Percentiles rank a stretch among this genome's conserved stretches.
phyloP scores from a whole-genome alignment of 2,797 vertebrate genomes.

The Emydoidea blandingii region DNA sequence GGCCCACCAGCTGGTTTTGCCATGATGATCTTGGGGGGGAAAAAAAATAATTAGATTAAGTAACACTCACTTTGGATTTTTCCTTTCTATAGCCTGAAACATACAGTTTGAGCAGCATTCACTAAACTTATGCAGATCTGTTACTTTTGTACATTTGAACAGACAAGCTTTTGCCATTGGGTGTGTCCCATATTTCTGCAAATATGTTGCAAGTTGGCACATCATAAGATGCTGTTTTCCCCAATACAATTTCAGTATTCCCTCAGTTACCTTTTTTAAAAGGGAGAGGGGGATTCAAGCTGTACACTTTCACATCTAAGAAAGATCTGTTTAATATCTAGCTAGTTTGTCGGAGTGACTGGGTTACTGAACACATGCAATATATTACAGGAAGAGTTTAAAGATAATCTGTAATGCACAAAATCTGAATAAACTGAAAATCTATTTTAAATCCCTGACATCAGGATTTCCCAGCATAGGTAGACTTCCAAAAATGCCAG shows the following conservation, averaged over 20 bases:
- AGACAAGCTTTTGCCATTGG: neutral
- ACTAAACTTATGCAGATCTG: constrained; percentile 17
- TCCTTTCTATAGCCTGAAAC: no score
- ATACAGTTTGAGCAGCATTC: neutral
- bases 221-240: neutral
- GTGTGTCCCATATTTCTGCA: neutral
- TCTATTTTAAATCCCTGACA: neutral
- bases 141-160: neutral
- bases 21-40: constrained; percentile 90
- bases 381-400: neutral
- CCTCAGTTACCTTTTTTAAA: neutral
- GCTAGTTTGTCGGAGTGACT: neutral
- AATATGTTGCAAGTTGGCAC: neutral
- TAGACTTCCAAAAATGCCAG: neutral
- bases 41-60: neutral
- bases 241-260: neutral
- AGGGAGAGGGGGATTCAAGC: neutral
- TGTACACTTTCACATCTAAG: neutral
- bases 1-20: constrained; percentile 93
- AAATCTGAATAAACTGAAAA: neutral
- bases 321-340: neutral
- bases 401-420: neutral
- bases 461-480: neutral
- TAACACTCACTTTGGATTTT: neutral
- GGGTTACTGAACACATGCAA: neutral